Conservation (phyloP, 1,140 invertebrate species). For the Euura lappo region DNA sequence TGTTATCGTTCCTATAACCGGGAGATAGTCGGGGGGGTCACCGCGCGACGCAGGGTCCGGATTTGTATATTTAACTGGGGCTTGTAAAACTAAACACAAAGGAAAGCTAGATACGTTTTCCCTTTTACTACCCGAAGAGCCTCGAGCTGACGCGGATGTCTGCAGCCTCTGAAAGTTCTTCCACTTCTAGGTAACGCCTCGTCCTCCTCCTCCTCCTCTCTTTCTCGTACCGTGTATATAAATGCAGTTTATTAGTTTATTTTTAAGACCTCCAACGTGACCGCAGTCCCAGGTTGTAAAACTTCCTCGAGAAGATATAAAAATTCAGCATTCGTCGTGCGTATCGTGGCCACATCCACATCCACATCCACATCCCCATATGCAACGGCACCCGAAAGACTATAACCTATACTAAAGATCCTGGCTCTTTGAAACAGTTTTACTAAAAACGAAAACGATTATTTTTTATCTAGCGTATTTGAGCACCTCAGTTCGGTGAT, state of each 20-base stretch:
- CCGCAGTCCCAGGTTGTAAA: constrained; percentile 8
- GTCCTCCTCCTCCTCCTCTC: background rate
- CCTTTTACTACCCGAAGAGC: background rate
- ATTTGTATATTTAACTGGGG: constrained; percentile 7
- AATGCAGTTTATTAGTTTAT: constrained; percentile 40
- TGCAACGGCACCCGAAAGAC: too few species aligned
- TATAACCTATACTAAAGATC: too few species aligned
- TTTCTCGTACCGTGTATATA: constrained; percentile 1
- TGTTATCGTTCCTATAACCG: background rate
- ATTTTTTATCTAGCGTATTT: too few species aligned
- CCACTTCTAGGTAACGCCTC: constrained; percentile 13
- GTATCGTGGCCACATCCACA: background rate
- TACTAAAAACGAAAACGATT: too few species aligned
- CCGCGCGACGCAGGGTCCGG: background rate
- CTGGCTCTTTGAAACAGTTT: too few species aligned
- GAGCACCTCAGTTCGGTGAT: too few species aligned
- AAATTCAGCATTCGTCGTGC: background rate
- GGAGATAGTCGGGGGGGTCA: background rate
- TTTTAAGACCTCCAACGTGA: constrained; percentile 25
- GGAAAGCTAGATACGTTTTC: background rate
- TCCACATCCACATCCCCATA: background rate
- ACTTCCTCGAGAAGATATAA: background rate
- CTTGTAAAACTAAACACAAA: constrained; percentile 7
- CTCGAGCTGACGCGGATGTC: background rate
- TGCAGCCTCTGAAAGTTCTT: constrained; percentile 21